These are phyloP conservation scores for Polypterus senegalus DNA, from an alignment of 2,113 vertebrate species.

Conservation along the genomic window DNA sequence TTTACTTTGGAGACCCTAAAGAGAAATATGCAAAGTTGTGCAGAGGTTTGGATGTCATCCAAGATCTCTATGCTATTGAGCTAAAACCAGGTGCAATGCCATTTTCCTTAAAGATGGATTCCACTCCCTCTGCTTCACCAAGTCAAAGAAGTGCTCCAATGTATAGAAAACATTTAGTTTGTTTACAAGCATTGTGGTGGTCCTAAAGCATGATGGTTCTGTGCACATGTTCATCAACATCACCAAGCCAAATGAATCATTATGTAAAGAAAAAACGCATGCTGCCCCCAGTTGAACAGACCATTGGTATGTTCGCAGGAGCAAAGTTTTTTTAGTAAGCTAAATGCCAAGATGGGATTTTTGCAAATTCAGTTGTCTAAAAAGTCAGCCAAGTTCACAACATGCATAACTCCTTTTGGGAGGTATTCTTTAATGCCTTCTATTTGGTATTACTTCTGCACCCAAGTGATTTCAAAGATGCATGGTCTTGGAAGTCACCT, in stretches of 20 bases:
- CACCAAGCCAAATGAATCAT: not conserved
- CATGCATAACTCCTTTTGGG: not conserved
- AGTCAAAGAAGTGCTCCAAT: no score
- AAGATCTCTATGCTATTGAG: no score
- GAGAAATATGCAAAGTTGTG: no score
- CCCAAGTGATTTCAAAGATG: not conserved
- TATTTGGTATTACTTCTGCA: not conserved
- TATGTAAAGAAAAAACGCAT: not conserved
- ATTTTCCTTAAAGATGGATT: no score
- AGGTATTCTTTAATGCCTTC: not conserved
- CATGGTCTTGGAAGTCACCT: not conserved
- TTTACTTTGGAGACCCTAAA: no score
- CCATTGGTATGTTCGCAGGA: not conserved
- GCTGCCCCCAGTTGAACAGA: not conserved
- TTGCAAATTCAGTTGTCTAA: not conserved
- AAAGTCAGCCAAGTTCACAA: not conserved
- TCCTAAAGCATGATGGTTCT: not conserved
- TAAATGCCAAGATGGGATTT: not conserved
- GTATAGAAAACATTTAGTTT: not conserved
- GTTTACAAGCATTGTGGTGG: not conserved
- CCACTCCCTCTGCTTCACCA: no score
- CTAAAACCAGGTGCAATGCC: no score
- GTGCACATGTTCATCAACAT: not conserved
- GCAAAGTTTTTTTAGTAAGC: not conserved
- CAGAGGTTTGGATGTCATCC: no score